phyloP scores from a whole-genome alignment of 37 sponge, comb jelly and placozoan species.

The Crambe crambe region DNA sequence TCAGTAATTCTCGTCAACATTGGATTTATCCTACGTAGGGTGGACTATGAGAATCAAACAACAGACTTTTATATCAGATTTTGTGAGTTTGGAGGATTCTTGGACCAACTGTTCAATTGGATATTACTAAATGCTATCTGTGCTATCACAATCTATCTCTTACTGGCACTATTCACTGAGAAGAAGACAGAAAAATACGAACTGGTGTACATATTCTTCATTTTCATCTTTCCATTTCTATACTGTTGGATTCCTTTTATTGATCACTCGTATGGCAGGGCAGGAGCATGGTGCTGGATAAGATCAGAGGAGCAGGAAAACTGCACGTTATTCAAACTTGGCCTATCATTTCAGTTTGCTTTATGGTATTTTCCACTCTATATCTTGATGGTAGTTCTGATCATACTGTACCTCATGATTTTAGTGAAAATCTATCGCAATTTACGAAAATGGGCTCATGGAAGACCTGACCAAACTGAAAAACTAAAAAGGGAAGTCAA shows the following conservation, averaged over 20 bases:
- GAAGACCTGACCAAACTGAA: neutral
- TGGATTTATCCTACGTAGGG: slow-evolving; percentile 22
- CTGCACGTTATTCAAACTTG: neutral
- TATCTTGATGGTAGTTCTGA: slow-evolving; percentile 23
- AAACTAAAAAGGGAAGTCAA: neutral
- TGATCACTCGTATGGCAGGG: slow-evolving; percentile 46
- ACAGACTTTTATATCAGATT: neutral
- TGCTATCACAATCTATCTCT: slow-evolving; percentile 34
- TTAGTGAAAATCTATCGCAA: neutral
- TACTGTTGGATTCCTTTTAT: slow-evolving; percentile 67
- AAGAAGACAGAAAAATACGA: slow-evolving; percentile 8
- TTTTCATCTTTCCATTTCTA: slow-evolving; percentile 35
- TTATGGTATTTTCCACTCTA: slow-evolving; percentile 58
- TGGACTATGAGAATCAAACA: slow-evolving; percentile 26
- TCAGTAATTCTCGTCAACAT: slow-evolving; percentile 46
- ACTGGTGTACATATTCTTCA: slow-evolving; percentile 11
- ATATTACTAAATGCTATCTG: slow-evolving; percentile 21
- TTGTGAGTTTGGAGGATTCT: slow-evolving; percentile 42
- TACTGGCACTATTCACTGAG: slow-evolving; percentile 8
- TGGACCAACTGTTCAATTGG: slow-evolving; percentile 13
- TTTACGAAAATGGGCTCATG: slow-evolving; percentile 1
- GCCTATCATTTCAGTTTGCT: slow-evolving; percentile 22
- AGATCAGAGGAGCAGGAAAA: slow-evolving; percentile 13
- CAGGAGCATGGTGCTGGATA: slow-evolving; percentile 84
- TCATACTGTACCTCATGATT: slow-evolving; percentile 21